Evolutionary conservation across 2,797 vertebrate species (phyloP).

Genomic region (Melanotaenia parkinsoni): DNA sequence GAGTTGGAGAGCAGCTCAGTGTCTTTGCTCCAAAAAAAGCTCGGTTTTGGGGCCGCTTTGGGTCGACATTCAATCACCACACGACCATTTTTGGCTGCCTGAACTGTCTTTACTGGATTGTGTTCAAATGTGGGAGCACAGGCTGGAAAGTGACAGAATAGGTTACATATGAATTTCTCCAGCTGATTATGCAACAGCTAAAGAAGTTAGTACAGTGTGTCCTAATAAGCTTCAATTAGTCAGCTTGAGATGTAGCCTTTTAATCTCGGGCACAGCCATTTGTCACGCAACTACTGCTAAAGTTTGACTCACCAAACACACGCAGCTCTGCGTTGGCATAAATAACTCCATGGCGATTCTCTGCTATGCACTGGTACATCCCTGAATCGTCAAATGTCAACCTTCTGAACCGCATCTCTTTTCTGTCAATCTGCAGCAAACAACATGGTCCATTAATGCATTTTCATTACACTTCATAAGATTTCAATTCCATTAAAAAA

Average conservation of each 20-base stretch:
- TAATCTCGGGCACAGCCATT: constrained; percentile 21
- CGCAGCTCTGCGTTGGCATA: constrained; percentile 94
- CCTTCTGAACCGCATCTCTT: constrained; percentile 85
- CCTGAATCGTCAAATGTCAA: constrained; percentile 90
- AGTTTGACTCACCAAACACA: constrained; percentile 88
- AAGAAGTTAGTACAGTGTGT: background rate
- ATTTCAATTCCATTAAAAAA: background rate
- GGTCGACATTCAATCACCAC: constrained; percentile 94
- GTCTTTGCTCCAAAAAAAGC: constrained; percentile 93
- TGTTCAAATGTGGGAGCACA: constrained; percentile 92
- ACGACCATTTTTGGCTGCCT: constrained; percentile 90
- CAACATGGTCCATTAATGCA: constrained; percentile 29
- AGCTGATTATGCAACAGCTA: constrained; percentile 20
- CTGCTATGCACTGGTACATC: constrained; percentile 97
- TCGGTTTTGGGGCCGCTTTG: constrained; percentile 93
- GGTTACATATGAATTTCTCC: constrained; percentile 37
- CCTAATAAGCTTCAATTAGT: constrained; percentile 34
- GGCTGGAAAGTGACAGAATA: constrained; percentile 77
- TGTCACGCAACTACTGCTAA: constrained; percentile 3
- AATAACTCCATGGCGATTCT: constrained; percentile 89
- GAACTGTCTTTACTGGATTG: constrained; percentile 90
- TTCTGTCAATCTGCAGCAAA: constrained; percentile 82
- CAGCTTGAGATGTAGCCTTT: constrained; percentile 32
- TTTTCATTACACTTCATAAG: background rate
- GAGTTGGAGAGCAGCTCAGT: constrained; percentile 93